Base-by-base conservation (phyloP, 2,113 vertebrate species). In the Oncorhynchus tshawytscha region DNA sequence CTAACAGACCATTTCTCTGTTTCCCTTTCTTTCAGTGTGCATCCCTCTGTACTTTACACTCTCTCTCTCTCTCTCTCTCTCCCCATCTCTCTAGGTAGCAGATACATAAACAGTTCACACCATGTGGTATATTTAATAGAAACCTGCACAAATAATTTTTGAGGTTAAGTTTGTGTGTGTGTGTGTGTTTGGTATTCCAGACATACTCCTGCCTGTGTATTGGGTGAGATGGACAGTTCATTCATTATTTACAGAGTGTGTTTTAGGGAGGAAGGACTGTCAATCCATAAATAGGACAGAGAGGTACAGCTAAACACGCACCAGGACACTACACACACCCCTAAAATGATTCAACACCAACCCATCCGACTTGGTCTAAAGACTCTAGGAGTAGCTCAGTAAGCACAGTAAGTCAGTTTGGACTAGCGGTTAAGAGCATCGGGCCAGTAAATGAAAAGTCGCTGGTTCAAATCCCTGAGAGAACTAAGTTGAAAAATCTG, bases 281-380 rank as follows among this genome's bases (percentile, higher is more conserved):
- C 83, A 81, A 90, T 86, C 82, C 84, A 82, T 87, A 87, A 90
- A 87, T 85, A 88, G 84, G 84, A 83, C 84, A 82, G 68, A 80
- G 79, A 49, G 25, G 78, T 81, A 57, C 67, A 45, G 78, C 27
- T 79, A 84, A 85, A 78, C 45, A 76, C 74, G 80, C 82, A 75
- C 80, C 57, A 39, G 49, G 25, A 67, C 73, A 75, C 51, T 84
- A 65, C 0, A 24, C 6, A 25, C 24, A 12, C 24, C 11, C 24
- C 64, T 66, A 24, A 57, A 57, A 57, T 54, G 51, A 54, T 54
- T 54, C 16, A 54, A 54, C 51, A 54, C 5, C 4, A 45, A 45
- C 8, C 11, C 20, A 1, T 8, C 18, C 57, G 4, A n/a, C 20
- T 22, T 24, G 16, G 20, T 20, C 60, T 45, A 11, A 45, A 45